Evolutionary conservation across 1,140 invertebrate species (phyloP).

Genomic region (Nixonia krombeini): DNA sequence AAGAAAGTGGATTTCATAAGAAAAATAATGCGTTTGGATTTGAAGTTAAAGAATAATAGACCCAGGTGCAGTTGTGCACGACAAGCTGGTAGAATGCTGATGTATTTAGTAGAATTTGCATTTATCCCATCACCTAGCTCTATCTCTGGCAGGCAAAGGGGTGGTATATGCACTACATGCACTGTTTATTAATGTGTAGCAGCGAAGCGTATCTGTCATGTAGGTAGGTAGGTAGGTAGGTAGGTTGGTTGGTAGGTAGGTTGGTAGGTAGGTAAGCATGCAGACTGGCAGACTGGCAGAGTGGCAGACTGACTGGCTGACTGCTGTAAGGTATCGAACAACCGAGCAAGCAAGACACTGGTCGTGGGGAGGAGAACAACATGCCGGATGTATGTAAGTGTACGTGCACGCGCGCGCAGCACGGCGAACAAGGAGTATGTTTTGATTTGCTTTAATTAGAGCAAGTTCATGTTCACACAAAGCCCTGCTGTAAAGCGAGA

Average conservation of each 20-base stretch:
- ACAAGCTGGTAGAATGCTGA: conserved; percentile 63
- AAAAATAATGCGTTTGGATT: conserved; percentile 21
- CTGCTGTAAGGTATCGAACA: conserved; percentile 25
- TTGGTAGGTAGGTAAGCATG: conserved; percentile 36
- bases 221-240: conserved; percentile 47
- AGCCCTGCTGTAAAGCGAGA: conserved; percentile 42
- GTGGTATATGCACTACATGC: conserved; percentile 45
- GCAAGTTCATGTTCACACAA: conserved; percentile 63
- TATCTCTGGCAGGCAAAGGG: conserved; percentile 29
- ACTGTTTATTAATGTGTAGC: conserved; percentile 64
- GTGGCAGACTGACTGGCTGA: no score
- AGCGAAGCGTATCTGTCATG: conserved; percentile 63
- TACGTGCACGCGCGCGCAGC: conserved; percentile 12
- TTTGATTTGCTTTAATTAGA: conserved; percentile 66
- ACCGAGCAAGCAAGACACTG: conserved; percentile 9
- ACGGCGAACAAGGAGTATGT: conserved; percentile 31
- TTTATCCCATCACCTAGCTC: conserved; percentile 51
- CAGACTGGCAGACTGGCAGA: no score
- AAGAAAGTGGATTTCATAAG: conserved; percentile 9
- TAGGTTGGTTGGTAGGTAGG: conserved; percentile 13
- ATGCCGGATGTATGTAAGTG: no score
- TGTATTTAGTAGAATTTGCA: conserved; percentile 60
- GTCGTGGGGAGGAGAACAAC: background rate
- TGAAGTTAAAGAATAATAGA: conserved; percentile 36
- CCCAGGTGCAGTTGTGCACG: conserved; percentile 60